A percentile compares a stretch with the other conserved stretches of the same genome.
Evolutionary conservation across 2,888 invertebrate genomes (phyloP).

Genomic region (Shargacucullia verbasci): DNA sequence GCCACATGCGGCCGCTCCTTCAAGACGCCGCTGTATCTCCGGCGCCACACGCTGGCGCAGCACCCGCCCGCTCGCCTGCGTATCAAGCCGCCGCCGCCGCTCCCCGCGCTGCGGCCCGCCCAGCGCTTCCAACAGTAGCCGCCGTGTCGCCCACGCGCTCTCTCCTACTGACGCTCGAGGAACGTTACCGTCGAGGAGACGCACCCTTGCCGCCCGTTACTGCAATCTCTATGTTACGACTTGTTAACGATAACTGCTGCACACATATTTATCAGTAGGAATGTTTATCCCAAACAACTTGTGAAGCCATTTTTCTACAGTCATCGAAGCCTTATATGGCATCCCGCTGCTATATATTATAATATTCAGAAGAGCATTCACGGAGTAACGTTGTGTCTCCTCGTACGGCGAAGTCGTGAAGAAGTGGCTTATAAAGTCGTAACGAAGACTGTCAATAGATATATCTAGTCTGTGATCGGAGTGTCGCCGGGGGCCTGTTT

Average conservation of each 20-base stretch:
- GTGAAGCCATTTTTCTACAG: constrained; percentile 12
- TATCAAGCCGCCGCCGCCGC: constrained; percentile 75
- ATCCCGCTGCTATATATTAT: constrained; percentile 7
- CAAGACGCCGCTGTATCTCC: constrained; percentile 93
- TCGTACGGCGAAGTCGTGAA: constrained; percentile 69
- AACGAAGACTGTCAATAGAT: constrained; percentile 86
- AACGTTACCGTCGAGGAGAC: constrained; percentile 44
- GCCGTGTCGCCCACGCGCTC: constrained; percentile 58
- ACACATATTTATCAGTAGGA: constrained; percentile 26
- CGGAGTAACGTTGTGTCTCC: constrained; percentile 64
- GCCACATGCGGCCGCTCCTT: constrained; percentile 92
- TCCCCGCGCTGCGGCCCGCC: constrained; percentile 77
- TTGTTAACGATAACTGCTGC: constrained; percentile 18
- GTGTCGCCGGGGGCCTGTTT: constrained; percentile 87
- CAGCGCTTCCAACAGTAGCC: constrained; percentile 70
- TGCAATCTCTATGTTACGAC: constrained; percentile 17
- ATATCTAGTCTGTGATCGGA: constrained; percentile 88
- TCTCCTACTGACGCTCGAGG: constrained; percentile 52
- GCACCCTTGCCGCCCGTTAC: constrained; percentile 24
- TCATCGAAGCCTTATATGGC: constrained; percentile 7
- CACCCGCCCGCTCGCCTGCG: constrained; percentile 81
- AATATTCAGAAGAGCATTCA: constrained; percentile 17
- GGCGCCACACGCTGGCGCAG: constrained; percentile 93
- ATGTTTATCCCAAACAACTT: constrained; percentile 25
- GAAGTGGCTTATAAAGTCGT: constrained; percentile 79